A percentile compares a stretch with the other conserved stretches of the same genome.
These are phyloP conservation scores for Lasioglossum villosulum DNA, from an alignment of 2,888 invertebrate genomes.

Conservation along the genomic window DNA sequence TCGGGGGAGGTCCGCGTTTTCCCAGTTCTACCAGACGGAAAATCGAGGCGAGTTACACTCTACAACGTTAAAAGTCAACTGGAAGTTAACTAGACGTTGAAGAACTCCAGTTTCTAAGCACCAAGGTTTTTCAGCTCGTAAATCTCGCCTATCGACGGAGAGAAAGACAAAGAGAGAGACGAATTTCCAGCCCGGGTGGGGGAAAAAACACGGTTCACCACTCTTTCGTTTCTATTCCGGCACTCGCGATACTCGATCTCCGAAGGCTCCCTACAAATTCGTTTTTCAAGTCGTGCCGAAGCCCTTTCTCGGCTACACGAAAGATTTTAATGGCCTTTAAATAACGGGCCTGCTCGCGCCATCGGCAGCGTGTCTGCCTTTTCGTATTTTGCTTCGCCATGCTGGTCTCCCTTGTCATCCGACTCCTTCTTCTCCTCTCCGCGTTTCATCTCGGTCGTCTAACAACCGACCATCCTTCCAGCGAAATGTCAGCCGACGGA, in stretches of 20 bases:
- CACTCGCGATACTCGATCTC: conserved; percentile 33
- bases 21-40: conserved; percentile 20
- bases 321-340: conserved; percentile 66
- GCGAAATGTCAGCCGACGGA: conserved; percentile 55
- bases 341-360: conserved; percentile 57
- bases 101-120: conserved; percentile 49
- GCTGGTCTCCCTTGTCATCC: not conserved
- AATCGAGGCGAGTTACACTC: conserved; percentile 39
- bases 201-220: conserved; percentile 64
- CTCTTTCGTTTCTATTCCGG: conserved; percentile 61
- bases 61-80: conserved; percentile 31
- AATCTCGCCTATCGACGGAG: conserved; percentile 48
- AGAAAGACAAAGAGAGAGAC: not conserved
- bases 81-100: conserved; percentile 68
- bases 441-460: not conserved
- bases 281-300: conserved; percentile 50
- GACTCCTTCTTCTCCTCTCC: conserved; percentile 13
- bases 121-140: conserved; percentile 54
- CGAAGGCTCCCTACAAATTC: conserved; percentile 56
- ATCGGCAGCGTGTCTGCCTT: conserved; percentile 49
- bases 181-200: conserved; percentile 23
- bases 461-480: conserved; percentile 42
- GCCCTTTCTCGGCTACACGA: conserved; percentile 32
- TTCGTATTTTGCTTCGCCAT: conserved; percentile 31
- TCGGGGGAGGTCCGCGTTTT: conserved; percentile 52